A percentile compares a stretch with the other conserved stretches of the same genome.
Evolutionary conservation across 2,888 invertebrate species (phyloP).

Genomic region (Acrobasis consociella): DNA sequence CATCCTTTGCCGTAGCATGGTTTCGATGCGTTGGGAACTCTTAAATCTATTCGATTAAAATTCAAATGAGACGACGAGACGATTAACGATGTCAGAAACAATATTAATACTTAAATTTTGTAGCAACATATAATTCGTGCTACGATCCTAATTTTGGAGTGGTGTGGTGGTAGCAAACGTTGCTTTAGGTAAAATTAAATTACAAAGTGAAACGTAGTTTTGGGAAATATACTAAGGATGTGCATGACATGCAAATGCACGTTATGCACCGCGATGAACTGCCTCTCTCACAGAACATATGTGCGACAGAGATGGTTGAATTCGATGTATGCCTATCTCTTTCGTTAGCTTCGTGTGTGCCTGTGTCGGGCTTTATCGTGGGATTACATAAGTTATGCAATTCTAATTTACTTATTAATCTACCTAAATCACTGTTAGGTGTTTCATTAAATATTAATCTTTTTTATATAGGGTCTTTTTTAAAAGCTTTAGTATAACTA

Average conservation of each 20-base stretch:
- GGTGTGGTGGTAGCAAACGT: background rate
- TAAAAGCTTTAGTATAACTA: background rate
- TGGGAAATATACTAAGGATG: too few relatives aligned
- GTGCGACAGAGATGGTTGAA: too few relatives aligned
- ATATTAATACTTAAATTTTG: too few relatives aligned
- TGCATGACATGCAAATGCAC: too few relatives aligned
- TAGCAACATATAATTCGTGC: background rate
- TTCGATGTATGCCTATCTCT: too few relatives aligned
- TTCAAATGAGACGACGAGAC: too few relatives aligned
- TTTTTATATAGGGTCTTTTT: background rate
- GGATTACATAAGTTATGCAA: background rate
- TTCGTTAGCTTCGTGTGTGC: too few relatives aligned
- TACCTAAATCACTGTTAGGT: background rate
- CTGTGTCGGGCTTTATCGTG: too few relatives aligned
- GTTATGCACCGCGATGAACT: too few relatives aligned
- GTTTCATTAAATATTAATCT: background rate
- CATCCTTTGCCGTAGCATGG: slow-evolving; percentile 61
- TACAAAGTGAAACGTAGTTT: too few relatives aligned
- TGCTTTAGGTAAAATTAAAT: background rate
- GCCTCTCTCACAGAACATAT: too few relatives aligned
- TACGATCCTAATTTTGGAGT: background rate
- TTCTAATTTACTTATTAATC: background rate
- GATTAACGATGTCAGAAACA: too few relatives aligned
- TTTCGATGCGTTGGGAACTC: slow-evolving; percentile 26
- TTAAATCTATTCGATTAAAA: background rate